These are phyloP conservation scores for Halcyon chelicuti DNA, from an alignment of 2,797 vertebrate species.

Conservation along the genomic window DNA sequence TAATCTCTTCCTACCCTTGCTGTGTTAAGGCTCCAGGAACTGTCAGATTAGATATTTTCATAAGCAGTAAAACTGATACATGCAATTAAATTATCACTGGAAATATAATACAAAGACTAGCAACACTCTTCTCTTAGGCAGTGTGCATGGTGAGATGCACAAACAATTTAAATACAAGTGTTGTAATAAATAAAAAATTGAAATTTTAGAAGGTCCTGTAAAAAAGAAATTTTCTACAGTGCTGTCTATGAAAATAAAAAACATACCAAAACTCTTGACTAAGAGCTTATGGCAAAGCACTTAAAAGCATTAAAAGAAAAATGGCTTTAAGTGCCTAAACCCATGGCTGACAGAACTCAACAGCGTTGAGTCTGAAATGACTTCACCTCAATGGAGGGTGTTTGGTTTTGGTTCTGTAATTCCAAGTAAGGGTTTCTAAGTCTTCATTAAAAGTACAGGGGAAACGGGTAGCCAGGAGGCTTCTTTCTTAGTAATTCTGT, in stretches of 20 bases:
- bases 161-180: neutral
- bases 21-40: neutral
- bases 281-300: neutral
- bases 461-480: neutral
- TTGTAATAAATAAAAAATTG: neutral
- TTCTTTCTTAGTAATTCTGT: neutral
- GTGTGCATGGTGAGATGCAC: neutral
- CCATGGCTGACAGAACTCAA: neutral
- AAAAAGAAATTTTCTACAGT: neutral
- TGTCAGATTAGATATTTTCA: neutral
- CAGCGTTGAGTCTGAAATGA: neutral
- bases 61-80: neutral
- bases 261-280: neutral
- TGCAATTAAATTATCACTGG: neutral
- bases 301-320: neutral
- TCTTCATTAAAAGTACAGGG: neutral
- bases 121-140: neutral
- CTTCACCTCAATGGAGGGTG: accelerated
- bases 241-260: neutral
- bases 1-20: neutral
- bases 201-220: neutral
- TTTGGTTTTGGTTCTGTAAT: neutral
- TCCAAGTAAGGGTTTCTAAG: neutral
- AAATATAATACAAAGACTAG: neutral
- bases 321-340: neutral